Conservation (phyloP, 2,797 vertebrate species). For the Syndactyla subalaris region DNA sequence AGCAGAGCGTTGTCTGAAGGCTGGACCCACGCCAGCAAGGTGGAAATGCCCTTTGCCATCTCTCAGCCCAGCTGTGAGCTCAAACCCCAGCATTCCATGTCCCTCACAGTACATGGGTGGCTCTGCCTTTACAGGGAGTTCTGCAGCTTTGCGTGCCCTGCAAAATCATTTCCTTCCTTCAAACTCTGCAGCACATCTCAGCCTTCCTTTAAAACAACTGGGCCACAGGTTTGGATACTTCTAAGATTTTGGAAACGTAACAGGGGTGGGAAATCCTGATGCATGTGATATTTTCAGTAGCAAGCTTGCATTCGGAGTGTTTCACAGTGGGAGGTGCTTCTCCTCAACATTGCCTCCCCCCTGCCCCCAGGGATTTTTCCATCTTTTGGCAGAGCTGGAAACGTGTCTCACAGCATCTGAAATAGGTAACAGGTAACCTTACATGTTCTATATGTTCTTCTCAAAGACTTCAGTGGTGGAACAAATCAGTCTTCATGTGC, state of each 20-base stretch:
- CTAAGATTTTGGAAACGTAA: neutral
- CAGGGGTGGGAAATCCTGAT: neutral
- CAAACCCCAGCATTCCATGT: neutral
- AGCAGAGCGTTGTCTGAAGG: neutral
- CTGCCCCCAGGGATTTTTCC: neutral
- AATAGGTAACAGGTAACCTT: neutral
- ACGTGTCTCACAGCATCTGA: accelerated
- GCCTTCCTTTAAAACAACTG: neutral
- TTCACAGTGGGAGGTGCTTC: neutral
- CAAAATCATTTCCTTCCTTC: neutral
- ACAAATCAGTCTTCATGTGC: neutral
- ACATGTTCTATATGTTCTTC: neutral
- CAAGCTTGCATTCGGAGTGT: neutral
- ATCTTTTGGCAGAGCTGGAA: neutral
- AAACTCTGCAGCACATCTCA: neutral
- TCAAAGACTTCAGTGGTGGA: neutral
- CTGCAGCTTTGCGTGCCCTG: neutral
- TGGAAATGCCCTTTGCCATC: neutral
- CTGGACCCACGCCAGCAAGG: neutral
- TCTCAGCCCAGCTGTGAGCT: neutral
- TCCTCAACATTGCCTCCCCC: accelerated
- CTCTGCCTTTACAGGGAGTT: neutral
- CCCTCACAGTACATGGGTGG: neutral
- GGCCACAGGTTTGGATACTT: neutral
- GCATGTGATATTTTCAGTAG: neutral